Base-by-base conservation (phyloP, 2,113 vertebrate species). In the Vimba vimba region DNA sequence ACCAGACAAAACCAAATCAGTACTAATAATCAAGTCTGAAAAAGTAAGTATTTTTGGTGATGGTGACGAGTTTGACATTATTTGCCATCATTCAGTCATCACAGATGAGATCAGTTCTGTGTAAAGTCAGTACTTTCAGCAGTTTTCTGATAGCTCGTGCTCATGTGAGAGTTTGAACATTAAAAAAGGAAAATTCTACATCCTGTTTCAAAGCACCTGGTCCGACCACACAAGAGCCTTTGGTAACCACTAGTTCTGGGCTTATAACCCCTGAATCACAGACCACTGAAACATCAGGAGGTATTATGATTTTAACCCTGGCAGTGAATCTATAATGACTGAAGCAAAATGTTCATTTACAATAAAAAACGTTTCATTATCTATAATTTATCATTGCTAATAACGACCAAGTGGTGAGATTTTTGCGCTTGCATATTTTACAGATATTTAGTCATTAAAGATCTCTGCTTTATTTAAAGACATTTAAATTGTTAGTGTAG, bases 281-380 rank as follows among this genome's bases (percentile, higher is more conserved):
- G 21, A 88, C 33, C 55, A 83, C 66, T 83, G 10, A 83, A 36
- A 52, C 30, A 25, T 25, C 50, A n/a, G 30, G 12, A 73, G 82
- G 66, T 83, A 59, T 83, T 59, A 73, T 73, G 50, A 43, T 43
- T 83, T 73, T 57, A 83, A 27, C 21, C 30, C 50, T 60, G 21
- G 68, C 50, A 73, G 23, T 73, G 68, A 43, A 83, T 73, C 66
- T 73, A 59, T 83, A 83, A 83, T 83, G 82, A 83, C 68, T 83
- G 68, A 59, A 73, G 8, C 25, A 59, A 57, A 17, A 52, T 52
- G 4, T 52, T 15, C 1, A 52, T 52, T 52, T 52, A 52, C 50
- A 52, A 4, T 52, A 52, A 52, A 50, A 15, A 17, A 15, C 15
- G 5, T 52, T 52, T 52, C 21, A 79, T 43, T 60, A 39, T 79